phyloP scores from a whole-genome alignment of 2,888 invertebrate species.

The Orchesella flavescens region DNA sequence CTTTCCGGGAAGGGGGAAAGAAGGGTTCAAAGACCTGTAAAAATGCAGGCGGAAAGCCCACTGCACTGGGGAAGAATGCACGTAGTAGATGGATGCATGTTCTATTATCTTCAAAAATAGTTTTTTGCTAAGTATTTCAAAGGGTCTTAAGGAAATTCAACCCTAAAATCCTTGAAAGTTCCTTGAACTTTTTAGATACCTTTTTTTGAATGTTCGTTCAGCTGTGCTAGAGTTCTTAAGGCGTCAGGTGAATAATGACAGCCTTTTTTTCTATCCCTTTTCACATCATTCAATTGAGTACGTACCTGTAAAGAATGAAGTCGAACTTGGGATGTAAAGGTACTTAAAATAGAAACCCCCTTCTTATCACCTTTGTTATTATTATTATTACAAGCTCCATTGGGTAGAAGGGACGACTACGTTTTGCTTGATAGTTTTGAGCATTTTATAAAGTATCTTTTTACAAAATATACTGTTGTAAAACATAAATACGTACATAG shows the following conservation, averaged over 20 bases:
- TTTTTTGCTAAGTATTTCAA: background rate
- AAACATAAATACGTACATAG: background rate
- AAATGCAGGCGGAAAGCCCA: constrained; percentile 7
- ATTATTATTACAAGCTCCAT: too few relatives aligned
- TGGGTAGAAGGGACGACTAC: background rate
- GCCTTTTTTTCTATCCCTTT: background rate
- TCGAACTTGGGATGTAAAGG: background rate
- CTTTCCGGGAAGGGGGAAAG: background rate
- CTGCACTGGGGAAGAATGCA: background rate
- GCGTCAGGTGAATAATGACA: background rate
- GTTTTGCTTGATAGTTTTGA: background rate
- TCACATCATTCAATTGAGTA: background rate
- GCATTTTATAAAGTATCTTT: background rate
- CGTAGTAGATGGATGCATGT: background rate
- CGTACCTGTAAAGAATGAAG: background rate
- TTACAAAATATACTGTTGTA: background rate
- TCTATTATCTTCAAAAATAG: constrained; percentile 6
- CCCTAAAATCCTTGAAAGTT: constrained; percentile 61
- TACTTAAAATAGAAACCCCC: background rate
- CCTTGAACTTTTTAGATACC: constrained; percentile 40
- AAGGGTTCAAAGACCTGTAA: constrained; percentile 58
- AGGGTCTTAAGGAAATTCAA: constrained; percentile 3
- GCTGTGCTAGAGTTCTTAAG: background rate
- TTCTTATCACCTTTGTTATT: background rate
- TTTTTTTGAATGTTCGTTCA: constrained; percentile 6